These are phyloP conservation scores for Drosophila azteca DNA, from an alignment of 1,140 invertebrate genomes.

Conservation along the genomic window DNA sequence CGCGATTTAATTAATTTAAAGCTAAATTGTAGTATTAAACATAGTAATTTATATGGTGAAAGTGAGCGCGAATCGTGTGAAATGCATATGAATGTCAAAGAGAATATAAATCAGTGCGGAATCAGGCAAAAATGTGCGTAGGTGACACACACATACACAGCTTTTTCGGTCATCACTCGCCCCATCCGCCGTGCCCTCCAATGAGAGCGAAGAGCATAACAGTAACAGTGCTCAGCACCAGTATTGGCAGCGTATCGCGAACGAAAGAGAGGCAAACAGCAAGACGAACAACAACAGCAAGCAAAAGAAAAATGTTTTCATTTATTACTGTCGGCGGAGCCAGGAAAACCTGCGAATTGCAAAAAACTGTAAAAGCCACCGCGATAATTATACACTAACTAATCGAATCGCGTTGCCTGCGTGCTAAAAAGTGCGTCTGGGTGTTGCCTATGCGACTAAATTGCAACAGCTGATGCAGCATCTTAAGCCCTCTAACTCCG, in stretches of 20 bases:
- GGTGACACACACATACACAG: constrained; percentile 51
- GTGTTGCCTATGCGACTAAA: constrained; percentile 48
- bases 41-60: constrained; percentile 33
- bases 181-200: constrained; percentile 45
- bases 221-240: constrained; percentile 67
- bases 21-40: constrained; percentile 52
- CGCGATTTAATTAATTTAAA: constrained; percentile 53
- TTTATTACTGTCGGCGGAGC: constrained; percentile 52
- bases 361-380: constrained; percentile 29
- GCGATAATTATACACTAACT: constrained; percentile 59
- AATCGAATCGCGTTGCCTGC: constrained; percentile 20
- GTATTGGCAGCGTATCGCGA: constrained; percentile 42
- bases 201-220: constrained; percentile 73
- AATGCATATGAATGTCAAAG: constrained; percentile 67
- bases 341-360: constrained; percentile 58
- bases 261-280: constrained; percentile 69
- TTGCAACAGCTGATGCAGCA: constrained; percentile 75
- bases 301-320: constrained; percentile 78
- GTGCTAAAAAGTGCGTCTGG: constrained; percentile 56
- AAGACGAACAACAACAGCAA: constrained; percentile 63
- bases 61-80: constrained; percentile 40
- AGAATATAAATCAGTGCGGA: constrained; percentile 58
- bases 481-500: constrained; percentile 24
- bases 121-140: constrained; percentile 45
- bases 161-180: constrained; percentile 66